A percentile compares a stretch with the other conserved stretches of the same genome.
Evolutionary conservation across 2,113 vertebrate species (phyloP).

Genomic region (Sinocyclocheilus rhinocerous): DNA sequence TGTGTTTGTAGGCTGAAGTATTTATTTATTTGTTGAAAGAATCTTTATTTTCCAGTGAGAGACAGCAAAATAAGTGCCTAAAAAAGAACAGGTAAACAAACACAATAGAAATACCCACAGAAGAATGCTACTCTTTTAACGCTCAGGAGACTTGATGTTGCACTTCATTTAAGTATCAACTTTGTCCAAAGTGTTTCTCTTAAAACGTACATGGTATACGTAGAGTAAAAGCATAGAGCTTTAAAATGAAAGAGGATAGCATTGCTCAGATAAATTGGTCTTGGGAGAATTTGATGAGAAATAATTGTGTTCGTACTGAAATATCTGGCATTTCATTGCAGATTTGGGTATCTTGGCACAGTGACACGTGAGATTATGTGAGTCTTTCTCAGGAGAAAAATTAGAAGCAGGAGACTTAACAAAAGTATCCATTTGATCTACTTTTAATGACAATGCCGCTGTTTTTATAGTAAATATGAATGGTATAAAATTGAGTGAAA

Average conservation of each 20-base stretch:
- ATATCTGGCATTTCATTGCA: neutral
- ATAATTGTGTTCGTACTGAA: neutral
- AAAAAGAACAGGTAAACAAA: conserved; percentile 19
- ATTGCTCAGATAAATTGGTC: neutral
- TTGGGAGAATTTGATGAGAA: neutral
- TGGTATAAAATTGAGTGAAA: neutral
- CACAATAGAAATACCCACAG: neutral
- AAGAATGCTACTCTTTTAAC: neutral
- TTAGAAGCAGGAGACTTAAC: neutral
- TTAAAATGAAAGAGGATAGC: neutral
- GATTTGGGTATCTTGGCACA: neutral
- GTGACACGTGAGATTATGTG: neutral
- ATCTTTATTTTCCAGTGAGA: conserved; percentile 8
- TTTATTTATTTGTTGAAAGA: neutral
- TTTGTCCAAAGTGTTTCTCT: neutral
- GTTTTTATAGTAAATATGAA: neutral
- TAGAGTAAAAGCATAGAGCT: neutral
- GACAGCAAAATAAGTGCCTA: conserved; percentile 1
- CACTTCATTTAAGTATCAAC: conserved; percentile 24
- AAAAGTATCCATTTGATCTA: neutral
- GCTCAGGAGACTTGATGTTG: neutral
- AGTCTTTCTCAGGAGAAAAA: neutral
- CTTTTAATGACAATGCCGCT: neutral
- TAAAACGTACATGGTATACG: neutral
- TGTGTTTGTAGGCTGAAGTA: neutral